phyloP scores from a whole-genome alignment of 2,888 invertebrate genomes.

The Camptogramma bilineatum region DNA sequence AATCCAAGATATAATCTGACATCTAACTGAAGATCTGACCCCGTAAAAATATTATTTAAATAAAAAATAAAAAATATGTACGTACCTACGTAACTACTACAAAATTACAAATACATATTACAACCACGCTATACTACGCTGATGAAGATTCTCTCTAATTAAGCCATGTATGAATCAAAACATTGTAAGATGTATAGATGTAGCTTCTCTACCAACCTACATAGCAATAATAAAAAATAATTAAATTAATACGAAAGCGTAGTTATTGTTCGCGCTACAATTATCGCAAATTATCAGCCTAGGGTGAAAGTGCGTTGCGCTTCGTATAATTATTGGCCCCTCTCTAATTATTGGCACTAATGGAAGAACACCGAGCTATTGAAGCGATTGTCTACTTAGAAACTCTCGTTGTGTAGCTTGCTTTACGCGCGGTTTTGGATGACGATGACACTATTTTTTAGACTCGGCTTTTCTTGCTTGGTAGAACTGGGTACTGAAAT shows the following conservation, averaged over 20 bases:
- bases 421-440: too few species aligned
- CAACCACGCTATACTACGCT: too few species aligned
- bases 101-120: too few species aligned
- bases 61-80: too few species aligned
- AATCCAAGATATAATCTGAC: too few species aligned
- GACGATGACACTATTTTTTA: too few species aligned
- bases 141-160: too few species aligned
- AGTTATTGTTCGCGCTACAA: slow-evolving; percentile 23
- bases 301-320: slow-evolving; percentile 35
- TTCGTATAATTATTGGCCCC: slow-evolving; percentile 19
- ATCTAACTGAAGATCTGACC: too few species aligned
- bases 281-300: slow-evolving; percentile 33
- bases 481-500: too few species aligned
- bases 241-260: slow-evolving; percentile 34
- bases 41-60: too few species aligned
- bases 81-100: too few species aligned
- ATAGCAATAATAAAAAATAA: slow-evolving; percentile 12
- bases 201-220: not conserved
- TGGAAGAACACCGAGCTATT: slow-evolving; percentile 2
- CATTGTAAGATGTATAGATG: not conserved
- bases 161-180: not conserved
- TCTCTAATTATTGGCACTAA: slow-evolving; percentile 24
- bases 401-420: not conserved
- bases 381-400: not conserved
- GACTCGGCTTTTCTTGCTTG: too few species aligned